These are phyloP conservation scores for Temnothorax ravouxi DNA, from an alignment of 2,888 invertebrate genomes.

Conservation along the genomic window DNA sequence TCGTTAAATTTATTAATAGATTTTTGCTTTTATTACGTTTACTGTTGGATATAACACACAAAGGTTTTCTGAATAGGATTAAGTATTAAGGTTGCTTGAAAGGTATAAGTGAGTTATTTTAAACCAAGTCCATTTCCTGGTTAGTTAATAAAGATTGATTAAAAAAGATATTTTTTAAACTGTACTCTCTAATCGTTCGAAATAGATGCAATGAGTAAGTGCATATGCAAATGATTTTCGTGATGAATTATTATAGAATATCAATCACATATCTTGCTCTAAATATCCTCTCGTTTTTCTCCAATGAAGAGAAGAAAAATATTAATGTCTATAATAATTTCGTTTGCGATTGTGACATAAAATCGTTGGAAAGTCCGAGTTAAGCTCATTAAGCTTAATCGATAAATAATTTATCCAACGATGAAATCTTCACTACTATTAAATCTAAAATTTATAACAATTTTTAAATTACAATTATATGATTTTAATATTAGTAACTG, in stretches of 20 bases:
- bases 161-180: neutral
- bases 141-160: too few species aligned
- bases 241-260: neutral
- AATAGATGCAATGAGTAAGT: neutral
- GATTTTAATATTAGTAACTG: neutral
- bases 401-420: neutral
- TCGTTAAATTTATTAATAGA: neutral
- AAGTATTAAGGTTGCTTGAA: too few species aligned
- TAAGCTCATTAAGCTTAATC: neutral
- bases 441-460: neutral
- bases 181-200: neutral
- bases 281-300: neutral
- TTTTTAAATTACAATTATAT: neutral
- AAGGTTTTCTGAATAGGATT: neutral
- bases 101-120: too few species aligned
- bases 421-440: neutral
- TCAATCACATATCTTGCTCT: neutral
- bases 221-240: conserved; percentile 5
- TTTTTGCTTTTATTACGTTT: neutral
- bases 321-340: neutral
- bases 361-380: too few species aligned
- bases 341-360: neutral
- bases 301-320: neutral
- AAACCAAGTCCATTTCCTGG: too few species aligned
- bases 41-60: neutral